phyloP scores from a whole-genome alignment of 2,888 invertebrate genomes.

The Agriopis aurantiaria region DNA sequence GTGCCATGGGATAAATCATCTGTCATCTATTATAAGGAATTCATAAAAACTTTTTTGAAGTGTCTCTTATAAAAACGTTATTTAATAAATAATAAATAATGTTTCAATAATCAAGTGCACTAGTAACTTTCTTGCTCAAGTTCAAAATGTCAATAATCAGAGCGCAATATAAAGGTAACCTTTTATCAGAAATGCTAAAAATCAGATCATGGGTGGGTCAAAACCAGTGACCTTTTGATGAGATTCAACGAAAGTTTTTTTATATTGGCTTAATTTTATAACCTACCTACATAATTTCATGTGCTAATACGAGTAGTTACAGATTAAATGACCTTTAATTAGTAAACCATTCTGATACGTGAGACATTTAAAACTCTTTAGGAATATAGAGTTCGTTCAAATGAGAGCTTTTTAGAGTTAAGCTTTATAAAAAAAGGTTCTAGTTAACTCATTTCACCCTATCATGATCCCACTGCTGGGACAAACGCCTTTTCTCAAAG shows the following conservation, averaged over 20 bases:
- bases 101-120: no score
- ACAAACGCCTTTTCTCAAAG: no score
- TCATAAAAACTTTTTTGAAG: no score
- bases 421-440: no score
- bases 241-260: slow-evolving; percentile 17
- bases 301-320: neutral
- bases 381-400: neutral
- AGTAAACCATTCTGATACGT: neutral
- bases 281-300: neutral
- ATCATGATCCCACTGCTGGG: no score
- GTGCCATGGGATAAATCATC: no score
- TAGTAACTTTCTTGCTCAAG: slow-evolving; percentile 5
- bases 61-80: no score
- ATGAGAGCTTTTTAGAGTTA: no score
- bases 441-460: no score
- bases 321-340: neutral
- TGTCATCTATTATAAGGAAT: no score
- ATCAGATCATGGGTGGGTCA: slow-evolving; percentile 51
- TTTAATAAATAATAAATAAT: no score
- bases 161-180: slow-evolving; percentile 41
- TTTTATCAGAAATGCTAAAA: slow-evolving; percentile 24
- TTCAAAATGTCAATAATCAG: slow-evolving; percentile 61
- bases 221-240: slow-evolving; percentile 60
- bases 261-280: slow-evolving; percentile 7
- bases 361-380: neutral